Percentiles rank a stretch among this genome's conserved stretches.
Evolutionary conservation across 2,888 invertebrate species (phyloP).

Genomic region (Andricus quercusramuli): DNA sequence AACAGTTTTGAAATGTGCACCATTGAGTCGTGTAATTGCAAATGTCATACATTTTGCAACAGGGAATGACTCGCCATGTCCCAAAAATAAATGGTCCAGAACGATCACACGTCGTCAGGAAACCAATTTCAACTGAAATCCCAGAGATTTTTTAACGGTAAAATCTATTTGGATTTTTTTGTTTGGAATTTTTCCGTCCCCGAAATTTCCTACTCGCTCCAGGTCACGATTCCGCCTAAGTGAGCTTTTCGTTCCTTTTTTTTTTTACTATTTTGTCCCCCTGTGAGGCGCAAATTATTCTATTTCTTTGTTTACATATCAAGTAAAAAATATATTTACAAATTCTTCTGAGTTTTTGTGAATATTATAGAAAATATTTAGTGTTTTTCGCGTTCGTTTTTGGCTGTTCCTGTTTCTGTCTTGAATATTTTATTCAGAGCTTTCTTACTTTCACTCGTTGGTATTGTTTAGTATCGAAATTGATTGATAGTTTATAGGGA

Average conservation of each 20-base stretch:
- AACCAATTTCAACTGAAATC: constrained; percentile 45
- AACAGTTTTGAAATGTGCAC: constrained; percentile 49
- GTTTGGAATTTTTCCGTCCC: background rate
- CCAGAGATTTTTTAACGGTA: background rate
- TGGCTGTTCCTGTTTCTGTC: too few relatives aligned
- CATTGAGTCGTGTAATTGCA: constrained; percentile 59
- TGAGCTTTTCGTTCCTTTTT: background rate
- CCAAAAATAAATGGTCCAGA: constrained; percentile 62
- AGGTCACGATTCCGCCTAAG: background rate
- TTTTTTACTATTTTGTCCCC: background rate
- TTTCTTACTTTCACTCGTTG: too few relatives aligned
- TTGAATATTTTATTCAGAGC: too few relatives aligned
- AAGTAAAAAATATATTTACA: background rate
- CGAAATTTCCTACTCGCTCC: background rate
- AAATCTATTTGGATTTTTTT: background rate
- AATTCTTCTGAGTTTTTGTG: too few relatives aligned
- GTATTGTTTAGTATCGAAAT: too few relatives aligned
- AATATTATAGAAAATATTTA: too few relatives aligned
- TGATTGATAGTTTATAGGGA: too few relatives aligned
- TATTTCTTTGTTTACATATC: background rate
- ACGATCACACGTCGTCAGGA: constrained; percentile 48
- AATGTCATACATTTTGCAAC: constrained; percentile 70
- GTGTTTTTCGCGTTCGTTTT: too few relatives aligned
- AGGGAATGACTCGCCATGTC: constrained; percentile 65
- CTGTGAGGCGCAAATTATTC: background rate